Percentiles rank a stretch among this genome's conserved stretches.
Evolutionary conservation across 2,888 invertebrate species (phyloP).

Genomic region (Epirrhoe alternata): DNA sequence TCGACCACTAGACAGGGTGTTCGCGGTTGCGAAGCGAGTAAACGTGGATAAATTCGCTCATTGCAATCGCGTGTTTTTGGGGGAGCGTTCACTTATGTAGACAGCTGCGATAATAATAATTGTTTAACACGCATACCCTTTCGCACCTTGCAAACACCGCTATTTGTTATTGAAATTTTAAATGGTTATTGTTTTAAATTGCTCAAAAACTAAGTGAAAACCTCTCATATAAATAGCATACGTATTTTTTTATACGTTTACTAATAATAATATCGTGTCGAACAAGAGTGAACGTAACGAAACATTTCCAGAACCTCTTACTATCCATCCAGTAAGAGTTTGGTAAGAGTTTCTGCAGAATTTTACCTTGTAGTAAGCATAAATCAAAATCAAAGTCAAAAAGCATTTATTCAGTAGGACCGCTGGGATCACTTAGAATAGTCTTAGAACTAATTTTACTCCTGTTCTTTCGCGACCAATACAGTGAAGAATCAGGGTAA

Average conservation of each 20-base stretch:
- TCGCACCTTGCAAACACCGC: slow-evolving; percentile 77
- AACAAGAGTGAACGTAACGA: too few relatives aligned
- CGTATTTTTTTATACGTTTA: neutral
- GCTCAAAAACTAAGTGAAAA: neutral
- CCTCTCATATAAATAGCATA: neutral
- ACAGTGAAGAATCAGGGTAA: too few relatives aligned
- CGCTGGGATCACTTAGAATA: too few relatives aligned
- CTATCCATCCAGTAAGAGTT: too few relatives aligned
- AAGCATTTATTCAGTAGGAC: too few relatives aligned
- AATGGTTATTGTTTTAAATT: slow-evolving; percentile 34
- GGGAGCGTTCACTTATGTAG: slow-evolving; percentile 65
- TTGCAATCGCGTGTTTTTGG: slow-evolving; percentile 73
- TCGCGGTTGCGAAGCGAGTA: slow-evolving; percentile 62
- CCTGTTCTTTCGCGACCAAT: too few relatives aligned
- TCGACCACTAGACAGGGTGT: slow-evolving; percentile 68
- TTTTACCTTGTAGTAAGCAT: too few relatives aligned
- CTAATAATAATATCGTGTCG: too few relatives aligned
- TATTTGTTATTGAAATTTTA: slow-evolving; percentile 52
- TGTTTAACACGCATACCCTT: slow-evolving; percentile 78
- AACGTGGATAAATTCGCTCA: slow-evolving; percentile 65
- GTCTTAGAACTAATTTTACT: too few relatives aligned
- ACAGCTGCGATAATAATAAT: slow-evolving; percentile 78
- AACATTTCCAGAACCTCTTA: too few relatives aligned
- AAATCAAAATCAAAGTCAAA: too few relatives aligned
- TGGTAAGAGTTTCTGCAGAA: too few relatives aligned